Percentiles rank a stretch among this genome's conserved stretches.
These are phyloP conservation scores for Varanus komodoensis DNA, from an alignment of 2,113 vertebrate genomes.

Conservation along the genomic window DNA sequence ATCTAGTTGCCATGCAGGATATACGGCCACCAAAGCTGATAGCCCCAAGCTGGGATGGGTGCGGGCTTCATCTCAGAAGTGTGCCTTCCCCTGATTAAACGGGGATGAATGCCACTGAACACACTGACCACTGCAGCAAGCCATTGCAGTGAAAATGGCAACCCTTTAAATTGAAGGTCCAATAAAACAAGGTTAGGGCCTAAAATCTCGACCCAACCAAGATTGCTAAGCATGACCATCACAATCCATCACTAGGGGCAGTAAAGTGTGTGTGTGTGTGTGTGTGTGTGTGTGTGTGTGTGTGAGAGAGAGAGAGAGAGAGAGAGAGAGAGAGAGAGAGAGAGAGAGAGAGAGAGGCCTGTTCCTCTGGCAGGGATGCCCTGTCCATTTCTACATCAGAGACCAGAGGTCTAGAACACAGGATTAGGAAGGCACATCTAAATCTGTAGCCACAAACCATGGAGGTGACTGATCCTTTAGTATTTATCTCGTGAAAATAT, in stretches of 20 bases:
- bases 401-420: rapidly evolving
- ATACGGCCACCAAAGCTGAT: too few relatives aligned
- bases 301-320: too few relatives aligned
- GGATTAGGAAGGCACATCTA: neutral
- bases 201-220: neutral
- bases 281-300: too few relatives aligned
- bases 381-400: neutral
- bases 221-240: too few relatives aligned
- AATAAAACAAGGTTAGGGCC: neutral
- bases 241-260: neutral
- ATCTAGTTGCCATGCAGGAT: too few relatives aligned
- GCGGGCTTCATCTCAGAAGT: too few relatives aligned
- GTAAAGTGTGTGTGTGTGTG: too few relatives aligned
- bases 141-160: neutral
- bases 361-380: neutral
- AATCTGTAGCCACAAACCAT: neutral
- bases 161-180: neutral
- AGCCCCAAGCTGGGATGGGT: too few relatives aligned
- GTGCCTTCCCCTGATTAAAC: neutral
- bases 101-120: neutral
- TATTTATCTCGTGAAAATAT: neutral
- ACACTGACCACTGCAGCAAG: neutral
- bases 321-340: too few relatives aligned
- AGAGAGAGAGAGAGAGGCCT: neutral
- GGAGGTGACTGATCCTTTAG: neutral